Evolutionary conservation across 2,113 vertebrate genomes (phyloP), one percentile per base, ranked within the genome.

Genomic region (Poeciliopsis occidentalis): DNA sequence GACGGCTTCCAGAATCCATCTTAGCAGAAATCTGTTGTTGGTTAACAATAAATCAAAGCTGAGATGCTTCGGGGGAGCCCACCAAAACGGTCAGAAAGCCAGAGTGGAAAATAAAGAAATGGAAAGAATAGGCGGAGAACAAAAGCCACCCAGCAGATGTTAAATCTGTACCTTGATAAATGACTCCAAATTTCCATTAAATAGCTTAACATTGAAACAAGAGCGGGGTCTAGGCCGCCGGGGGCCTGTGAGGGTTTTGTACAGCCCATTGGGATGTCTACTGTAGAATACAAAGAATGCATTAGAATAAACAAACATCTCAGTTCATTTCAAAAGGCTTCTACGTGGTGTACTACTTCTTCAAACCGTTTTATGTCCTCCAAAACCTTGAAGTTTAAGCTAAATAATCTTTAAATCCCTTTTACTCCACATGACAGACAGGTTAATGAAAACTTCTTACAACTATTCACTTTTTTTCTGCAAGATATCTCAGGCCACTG

Each of bases 151-250:
- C 72, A 89, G 93, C 91, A 86, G 93, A 89, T 88, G 79, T 76
- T 82, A 72, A 67, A 88, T 91, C 89, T 93, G 94, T 97, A 98
- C 96, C 96, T 97, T 96, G 92, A 98, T 94, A 94, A 97, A 98
- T 30, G 96, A 95, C 94, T 97, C 96, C 96, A 98, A 94, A 96
- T 97, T 96, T 94, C 96, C 97, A 95, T 97, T 98, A 96, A 97
- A 98, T 93, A 97, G 96, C 91, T 96, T 97, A 96, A 96, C 93
- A 94, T 94, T 97, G 97, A 93, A 97, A 70, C 97, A 94, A 81
- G 97, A 98, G 89, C 93, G 95, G 92, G 96, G 96, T 90, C 96
- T 95, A 94, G 93, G 90, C 93, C 96, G 96, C 94, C 94, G 96
- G 92, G 94, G 94, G 95, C 96, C 97, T 93, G 96, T 95, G 94